Evolutionary conservation across 1,140 invertebrate genomes (phyloP), one percentile per base, ranked within the genome.

Genomic region (Orius laevigatus): DNA sequence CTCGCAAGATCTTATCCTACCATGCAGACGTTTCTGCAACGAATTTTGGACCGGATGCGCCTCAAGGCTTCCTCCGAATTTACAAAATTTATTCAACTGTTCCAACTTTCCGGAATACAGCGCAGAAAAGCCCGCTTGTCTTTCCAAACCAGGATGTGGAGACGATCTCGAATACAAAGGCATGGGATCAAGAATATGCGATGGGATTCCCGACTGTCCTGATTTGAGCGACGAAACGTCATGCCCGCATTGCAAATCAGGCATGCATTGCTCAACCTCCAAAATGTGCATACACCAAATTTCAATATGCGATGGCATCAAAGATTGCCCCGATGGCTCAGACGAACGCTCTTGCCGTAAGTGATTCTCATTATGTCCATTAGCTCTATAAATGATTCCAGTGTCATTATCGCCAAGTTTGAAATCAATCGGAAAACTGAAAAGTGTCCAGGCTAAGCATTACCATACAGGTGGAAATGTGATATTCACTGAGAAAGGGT

Each of bases 331-430:
- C 0, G 84, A 88, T 61, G 84, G 81, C 10, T 81, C 79, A 52
- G 87, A 92, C 55, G 88, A 92, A 61, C 73, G 78, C 58, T 78
- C 79, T 56, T 91, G 88, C 58, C 66, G 84, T 87, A 66, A 79
- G 81, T 75, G 25, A 25, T 3, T 25, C 8, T 25, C 25, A 4
- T 25, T n/a, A n/a, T n/a, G n/a, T n/a, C n/a, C n/a, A n/a, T 48
- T 12, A 40, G 39, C 48, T 46, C 41, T 16, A 40, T 46, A 51
- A 45, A 9, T 48, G 33, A 3, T 56, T 59, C 6, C 54, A 88
- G 84, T 90, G 47, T 79, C 77, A 20, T 67, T 90, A 19, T 73
- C 81, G 2, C 76, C 81, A 10, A 75, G 73, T 48, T 64, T 82
- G 15, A 63, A 70, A 0, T 65, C 68, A 36, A 61, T 78, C 49